Conservation (phyloP, 2,113 vertebrate species). For the Enhydra lutris region DNA sequence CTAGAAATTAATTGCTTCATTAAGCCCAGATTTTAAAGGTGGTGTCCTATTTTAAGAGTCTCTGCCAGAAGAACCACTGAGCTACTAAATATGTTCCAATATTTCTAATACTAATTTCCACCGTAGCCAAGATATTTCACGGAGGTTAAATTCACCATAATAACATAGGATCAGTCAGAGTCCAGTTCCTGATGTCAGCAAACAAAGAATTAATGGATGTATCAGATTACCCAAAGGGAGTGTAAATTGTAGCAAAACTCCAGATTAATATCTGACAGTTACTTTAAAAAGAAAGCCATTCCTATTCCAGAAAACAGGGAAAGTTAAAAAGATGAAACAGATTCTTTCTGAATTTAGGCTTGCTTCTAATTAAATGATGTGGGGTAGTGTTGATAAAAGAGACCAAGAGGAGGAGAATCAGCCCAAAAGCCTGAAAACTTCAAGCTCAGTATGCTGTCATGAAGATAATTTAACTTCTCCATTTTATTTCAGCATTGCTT, state of each 20-base stretch:
- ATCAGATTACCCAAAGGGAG: background rate
- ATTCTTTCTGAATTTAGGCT: background rate
- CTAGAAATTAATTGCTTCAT: background rate
- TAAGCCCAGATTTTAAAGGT: background rate
- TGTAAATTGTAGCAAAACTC: background rate
- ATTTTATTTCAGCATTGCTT: background rate
- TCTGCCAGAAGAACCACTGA: background rate
- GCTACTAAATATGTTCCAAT: background rate
- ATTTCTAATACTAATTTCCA: background rate
- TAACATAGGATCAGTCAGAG: background rate
- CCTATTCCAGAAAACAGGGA: background rate
- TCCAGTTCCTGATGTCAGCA: background rate
- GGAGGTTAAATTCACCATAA: background rate
- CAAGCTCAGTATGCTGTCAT: background rate
- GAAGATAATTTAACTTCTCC: background rate
- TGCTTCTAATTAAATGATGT: slow-evolving; percentile 28
- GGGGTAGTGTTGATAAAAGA: background rate
- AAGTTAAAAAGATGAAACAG: background rate
- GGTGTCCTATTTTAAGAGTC: background rate
- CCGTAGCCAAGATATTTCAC: background rate
- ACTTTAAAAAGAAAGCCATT: background rate
- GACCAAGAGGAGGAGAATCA: background rate
- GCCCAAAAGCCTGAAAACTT: background rate
- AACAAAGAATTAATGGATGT: background rate
- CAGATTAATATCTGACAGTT: slow-evolving; percentile 37